Conservation (phyloP, 2,113 vertebrate species). For the Rhodinocichla rosea region DNA sequence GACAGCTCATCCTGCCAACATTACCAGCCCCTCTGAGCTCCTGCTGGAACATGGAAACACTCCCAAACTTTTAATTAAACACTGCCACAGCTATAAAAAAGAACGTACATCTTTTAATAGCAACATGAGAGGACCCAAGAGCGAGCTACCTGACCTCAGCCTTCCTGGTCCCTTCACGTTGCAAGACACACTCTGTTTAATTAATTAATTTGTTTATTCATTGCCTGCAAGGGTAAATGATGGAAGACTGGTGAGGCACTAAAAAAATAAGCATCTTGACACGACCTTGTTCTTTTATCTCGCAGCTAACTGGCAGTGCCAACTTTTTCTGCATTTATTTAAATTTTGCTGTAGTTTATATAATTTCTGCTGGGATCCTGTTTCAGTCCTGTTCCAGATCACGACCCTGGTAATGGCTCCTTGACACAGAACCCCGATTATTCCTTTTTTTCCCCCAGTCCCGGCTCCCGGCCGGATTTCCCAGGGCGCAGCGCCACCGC, state of each 20-base stretch:
- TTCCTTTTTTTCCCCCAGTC: rapidly evolving
- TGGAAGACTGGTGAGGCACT: neutral
- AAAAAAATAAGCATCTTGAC: neutral
- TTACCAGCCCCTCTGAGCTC: neutral
- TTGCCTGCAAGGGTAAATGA: neutral
- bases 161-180: neutral
- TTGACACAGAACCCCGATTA: neutral
- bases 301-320: neutral
- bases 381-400: neutral
- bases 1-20: neutral
- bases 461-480: neutral
- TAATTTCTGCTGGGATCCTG: neutral
- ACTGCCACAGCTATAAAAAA: neutral
- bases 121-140: neutral
- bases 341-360: neutral
- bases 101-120: neutral
- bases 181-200: neutral
- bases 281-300: neutral
- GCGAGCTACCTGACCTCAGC: rapidly evolving
- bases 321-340: neutral
- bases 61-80: neutral
- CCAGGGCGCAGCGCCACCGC: slow-evolving; percentile 33
- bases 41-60: neutral
- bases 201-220: neutral
- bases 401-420: no score